These are phyloP conservation scores for Lophura nycthemera DNA, from an alignment of 2,113 vertebrate species.

Conservation along the genomic window DNA sequence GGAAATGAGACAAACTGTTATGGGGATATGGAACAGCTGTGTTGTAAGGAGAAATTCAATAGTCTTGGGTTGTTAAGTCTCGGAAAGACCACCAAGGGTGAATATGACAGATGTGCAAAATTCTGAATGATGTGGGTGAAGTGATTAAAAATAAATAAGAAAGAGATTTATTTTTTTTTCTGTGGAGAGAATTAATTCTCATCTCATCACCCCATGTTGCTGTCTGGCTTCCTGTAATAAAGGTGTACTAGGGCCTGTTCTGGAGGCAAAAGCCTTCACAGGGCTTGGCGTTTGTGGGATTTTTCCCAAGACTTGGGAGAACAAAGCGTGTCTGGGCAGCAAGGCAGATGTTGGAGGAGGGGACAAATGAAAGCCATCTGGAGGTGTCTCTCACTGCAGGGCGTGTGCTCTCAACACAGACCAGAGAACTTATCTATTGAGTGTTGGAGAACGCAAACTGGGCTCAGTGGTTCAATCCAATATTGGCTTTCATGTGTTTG, in stretches of 20 bases:
- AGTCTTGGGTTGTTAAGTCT: neutral
- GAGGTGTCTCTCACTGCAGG: slow-evolving; percentile 9
- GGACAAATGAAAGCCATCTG: slow-evolving; percentile 44
- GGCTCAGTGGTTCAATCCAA: neutral
- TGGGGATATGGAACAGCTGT: neutral
- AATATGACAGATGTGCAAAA: neutral
- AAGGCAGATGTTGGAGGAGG: slow-evolving; percentile 3
- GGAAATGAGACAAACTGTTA: neutral
- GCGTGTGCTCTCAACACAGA: neutral
- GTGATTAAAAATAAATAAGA: neutral
- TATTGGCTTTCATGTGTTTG: neutral
- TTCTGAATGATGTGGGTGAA: neutral
- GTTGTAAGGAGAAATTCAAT: neutral
- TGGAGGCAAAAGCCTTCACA: neutral
- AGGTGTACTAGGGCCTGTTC: neutral
- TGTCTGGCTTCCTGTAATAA: neutral
- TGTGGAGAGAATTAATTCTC: neutral
- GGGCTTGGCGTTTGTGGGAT: neutral
- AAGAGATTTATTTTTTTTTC: neutral
- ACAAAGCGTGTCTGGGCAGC: neutral
- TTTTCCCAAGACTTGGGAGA: neutral
- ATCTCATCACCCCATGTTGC: neutral
- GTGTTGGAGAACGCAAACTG: neutral
- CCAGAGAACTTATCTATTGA: neutral
- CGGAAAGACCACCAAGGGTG: neutral